Evolutionary conservation across 1,140 invertebrate genomes (phyloP), one percentile per base, ranked within the genome.

Genomic region (Diuraphis noxia): DNA sequence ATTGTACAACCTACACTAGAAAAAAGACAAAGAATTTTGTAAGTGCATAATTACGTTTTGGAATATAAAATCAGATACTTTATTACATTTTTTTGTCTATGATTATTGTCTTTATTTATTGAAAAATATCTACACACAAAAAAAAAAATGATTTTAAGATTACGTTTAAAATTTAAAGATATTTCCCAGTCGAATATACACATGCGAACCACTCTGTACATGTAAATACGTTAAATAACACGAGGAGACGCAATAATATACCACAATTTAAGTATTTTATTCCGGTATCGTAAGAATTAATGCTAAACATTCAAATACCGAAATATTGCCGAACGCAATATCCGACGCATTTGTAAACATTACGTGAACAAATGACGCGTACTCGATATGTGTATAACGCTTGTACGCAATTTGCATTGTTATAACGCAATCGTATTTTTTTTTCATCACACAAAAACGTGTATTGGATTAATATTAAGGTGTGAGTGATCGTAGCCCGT

Each of bases 291-390:
- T 79, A 19, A 72, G 30, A 79, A 79, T 82, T 82, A 43, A 84
- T 84, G 41, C 41, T 85, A 43, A 85, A 84, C 82, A 72, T 72
- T 72, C 30, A 17, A 34, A 85, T 43, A 85, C 40, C 82, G 41
- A n/a, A 85, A 84, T 84, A 84, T 34, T 85, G 23, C 41, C 82
- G 41, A 85, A 43, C 82, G 82, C 82, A 38, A 43, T 85, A 85
- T 43, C 82, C 82, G 30, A 84, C 17, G 30, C 30, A 43, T 84
- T 84, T 23, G 82, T 43, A 86, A 52, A 86, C 43, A 52, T 86
- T 86, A 86, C 34, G 85, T 52, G 85, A 82, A 72, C 40, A 41
- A 85, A 85, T 43, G 38, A 84, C 36, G 36, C 19, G 79, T 25
- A 36, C 81, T 30, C 38, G 19, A n/a, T 43, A 43, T 34, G 6